Percentiles rank a stretch among this genome's conserved stretches.
These are phyloP conservation scores for Stichodactyla mertensii DNA, from an alignment of 64 coral and sea anemone genomes.

Conservation along the genomic window DNA sequence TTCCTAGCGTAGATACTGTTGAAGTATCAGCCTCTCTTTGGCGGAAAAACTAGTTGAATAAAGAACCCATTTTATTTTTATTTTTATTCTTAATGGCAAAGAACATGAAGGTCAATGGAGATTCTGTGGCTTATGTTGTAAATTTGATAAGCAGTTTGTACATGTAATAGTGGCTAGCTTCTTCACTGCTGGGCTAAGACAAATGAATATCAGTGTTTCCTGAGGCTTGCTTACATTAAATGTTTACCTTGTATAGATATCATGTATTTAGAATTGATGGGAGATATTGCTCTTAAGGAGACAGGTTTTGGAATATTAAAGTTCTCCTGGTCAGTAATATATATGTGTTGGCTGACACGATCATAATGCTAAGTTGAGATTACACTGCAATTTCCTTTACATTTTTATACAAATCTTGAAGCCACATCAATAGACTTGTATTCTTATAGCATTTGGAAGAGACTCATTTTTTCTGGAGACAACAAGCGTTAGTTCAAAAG, in stretches of 20 bases:
- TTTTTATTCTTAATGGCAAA: not conserved
- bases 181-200: not conserved
- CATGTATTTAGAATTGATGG: not conserved
- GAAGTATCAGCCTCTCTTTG: not conserved
- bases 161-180: not conserved
- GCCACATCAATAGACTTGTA: too few relatives aligned
- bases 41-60: not conserved
- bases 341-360: not conserved
- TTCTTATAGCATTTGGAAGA: too few relatives aligned
- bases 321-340: not conserved
- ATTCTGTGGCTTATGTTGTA: not conserved
- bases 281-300: not conserved
- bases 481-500: not conserved
- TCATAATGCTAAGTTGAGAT: not conserved
- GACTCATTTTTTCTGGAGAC: not conserved
- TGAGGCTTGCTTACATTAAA: not conserved
- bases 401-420: not conserved
- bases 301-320: not conserved
- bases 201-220: not conserved
- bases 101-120: not conserved
- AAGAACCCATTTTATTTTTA: not conserved
- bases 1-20: not conserved
- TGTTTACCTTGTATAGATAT: not conserved
- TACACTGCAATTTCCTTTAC: not conserved
- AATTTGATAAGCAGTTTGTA: not conserved